phyloP scores from a whole-genome alignment of 2,888 invertebrate genomes.

The Orthonevra nobilis region DNA sequence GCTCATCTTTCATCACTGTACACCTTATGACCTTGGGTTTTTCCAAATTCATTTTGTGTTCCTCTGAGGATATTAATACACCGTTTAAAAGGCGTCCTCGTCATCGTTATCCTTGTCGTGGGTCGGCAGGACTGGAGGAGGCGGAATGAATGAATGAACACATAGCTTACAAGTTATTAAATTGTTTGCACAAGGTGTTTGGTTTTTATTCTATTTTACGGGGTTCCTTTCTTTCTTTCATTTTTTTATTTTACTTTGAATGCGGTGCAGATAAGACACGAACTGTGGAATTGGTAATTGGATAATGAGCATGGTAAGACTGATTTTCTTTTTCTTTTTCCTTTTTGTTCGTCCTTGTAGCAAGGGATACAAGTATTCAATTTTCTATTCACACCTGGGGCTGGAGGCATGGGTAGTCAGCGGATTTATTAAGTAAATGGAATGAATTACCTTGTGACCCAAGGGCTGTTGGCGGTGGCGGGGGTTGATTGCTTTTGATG shows the following conservation, averaged over 20 bases:
- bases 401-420: not conserved
- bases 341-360: not conserved
- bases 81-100: slow-evolving; percentile 40
- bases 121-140: not conserved
- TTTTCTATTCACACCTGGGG: slow-evolving; percentile 40
- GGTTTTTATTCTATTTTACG: slow-evolving; percentile 27
- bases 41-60: slow-evolving; percentile 9
- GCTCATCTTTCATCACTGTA: not conserved
- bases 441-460: slow-evolving; percentile 41
- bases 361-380: slow-evolving; percentile 41
- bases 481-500: slow-evolving; percentile 32
- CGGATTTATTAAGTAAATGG: slow-evolving; percentile 53
- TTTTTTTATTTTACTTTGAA: not conserved
- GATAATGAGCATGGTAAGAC: slow-evolving; percentile 60
- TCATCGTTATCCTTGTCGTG: not conserved
- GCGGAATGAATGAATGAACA: slow-evolving; percentile 36
- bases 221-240: not conserved
- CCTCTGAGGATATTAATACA: slow-evolving; percentile 45
- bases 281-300: slow-evolving; percentile 65
- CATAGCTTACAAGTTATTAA: slow-evolving; percentile 56
- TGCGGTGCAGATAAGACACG: slow-evolving; percentile 32
- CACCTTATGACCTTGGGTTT: slow-evolving; percentile 5
- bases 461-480: not conserved
- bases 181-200: slow-evolving; percentile 62
- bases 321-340: slow-evolving; percentile 16